Evolutionary conservation across 2,797 vertebrate genomes (phyloP).

Genomic region (Varecia variegata): DNA sequence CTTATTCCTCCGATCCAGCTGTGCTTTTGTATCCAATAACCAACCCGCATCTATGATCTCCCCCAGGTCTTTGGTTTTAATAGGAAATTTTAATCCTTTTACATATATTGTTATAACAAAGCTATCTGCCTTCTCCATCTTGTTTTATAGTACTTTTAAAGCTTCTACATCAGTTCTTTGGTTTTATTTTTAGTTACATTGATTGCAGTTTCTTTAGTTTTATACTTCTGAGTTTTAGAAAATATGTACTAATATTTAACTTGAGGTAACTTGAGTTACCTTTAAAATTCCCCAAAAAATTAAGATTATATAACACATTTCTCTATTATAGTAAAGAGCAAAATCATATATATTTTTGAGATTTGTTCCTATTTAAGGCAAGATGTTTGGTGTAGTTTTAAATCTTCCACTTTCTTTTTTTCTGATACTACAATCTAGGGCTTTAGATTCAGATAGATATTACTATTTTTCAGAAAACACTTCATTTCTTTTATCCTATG

Average conservation of each 20-base stretch:
- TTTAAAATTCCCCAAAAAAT: too few species aligned
- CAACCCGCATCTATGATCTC: too few species aligned
- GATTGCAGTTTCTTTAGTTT: background rate
- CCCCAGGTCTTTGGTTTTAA: too few species aligned
- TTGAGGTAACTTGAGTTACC: background rate
- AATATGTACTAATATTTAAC: background rate
- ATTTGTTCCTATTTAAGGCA: background rate
- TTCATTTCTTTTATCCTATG: background rate
- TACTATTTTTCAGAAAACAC: background rate
- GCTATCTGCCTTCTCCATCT: background rate
- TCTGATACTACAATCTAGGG: background rate
- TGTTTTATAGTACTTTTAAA: background rate
- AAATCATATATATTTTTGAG: background rate
- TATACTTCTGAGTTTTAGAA: background rate
- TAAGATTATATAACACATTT: background rate
- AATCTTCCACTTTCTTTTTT: background rate
- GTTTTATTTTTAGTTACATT: background rate
- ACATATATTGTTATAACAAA: background rate
- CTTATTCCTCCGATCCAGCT: too few species aligned
- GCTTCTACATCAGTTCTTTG: background rate
- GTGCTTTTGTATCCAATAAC: too few species aligned
- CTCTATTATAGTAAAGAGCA: background rate
- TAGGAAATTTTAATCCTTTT: too few species aligned
- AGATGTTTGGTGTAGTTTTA: background rate
- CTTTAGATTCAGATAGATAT: background rate